A percentile compares a stretch with the other conserved stretches of the same genome.
Conservation (phyloP, 53 echinoderm and acorn worm genomes). For the Paracentrotus lividus region DNA sequence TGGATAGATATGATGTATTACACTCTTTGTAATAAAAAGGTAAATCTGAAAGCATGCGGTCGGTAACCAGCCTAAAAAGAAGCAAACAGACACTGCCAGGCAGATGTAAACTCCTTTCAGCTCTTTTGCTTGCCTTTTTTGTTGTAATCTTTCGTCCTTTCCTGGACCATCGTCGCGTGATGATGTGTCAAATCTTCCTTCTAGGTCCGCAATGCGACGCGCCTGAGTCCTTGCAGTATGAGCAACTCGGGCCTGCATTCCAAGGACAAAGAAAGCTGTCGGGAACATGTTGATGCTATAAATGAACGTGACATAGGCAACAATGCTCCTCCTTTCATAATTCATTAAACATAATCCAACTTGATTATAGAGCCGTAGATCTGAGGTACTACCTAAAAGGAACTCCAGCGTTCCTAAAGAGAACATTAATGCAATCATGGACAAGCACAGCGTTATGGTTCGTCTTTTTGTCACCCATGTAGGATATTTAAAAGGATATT, state of each 20-base stretch:
- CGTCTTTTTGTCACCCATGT: neutral
- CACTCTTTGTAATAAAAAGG: neutral
- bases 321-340: neutral
- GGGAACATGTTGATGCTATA: neutral
- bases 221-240: neutral
- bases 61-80: slow-evolving; percentile 19
- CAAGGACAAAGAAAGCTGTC: neutral
- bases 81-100: neutral
- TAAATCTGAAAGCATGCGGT: neutral
- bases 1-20: neutral
- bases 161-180: neutral
- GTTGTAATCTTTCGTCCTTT: neutral
- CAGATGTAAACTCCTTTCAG: slow-evolving; percentile 16
- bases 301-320: neutral
- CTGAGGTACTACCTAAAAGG: neutral
- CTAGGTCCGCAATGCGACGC: neutral
- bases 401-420: neutral
- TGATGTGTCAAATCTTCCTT: neutral
- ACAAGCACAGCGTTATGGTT: neutral
- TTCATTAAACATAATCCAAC: neutral
- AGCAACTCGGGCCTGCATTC: neutral
- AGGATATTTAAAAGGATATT: neutral
- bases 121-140: neutral
- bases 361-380: neutral
- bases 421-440: neutral